Evolutionary conservation across 1,140 invertebrate species (phyloP).

Genomic region (Dermatophagoides farinae): DNA sequence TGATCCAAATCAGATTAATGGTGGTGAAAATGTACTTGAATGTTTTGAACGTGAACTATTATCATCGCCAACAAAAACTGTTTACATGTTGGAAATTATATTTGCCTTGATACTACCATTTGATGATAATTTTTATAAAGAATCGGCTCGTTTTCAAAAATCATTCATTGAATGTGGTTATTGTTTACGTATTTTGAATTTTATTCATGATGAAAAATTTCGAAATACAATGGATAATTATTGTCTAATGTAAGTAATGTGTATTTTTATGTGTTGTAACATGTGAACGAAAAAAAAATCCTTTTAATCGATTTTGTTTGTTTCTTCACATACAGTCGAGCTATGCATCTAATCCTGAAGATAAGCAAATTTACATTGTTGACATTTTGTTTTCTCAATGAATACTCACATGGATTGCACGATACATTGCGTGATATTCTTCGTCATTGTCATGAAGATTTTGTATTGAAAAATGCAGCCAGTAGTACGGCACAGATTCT

Average conservation of each 20-base stretch:
- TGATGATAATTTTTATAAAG: constrained; percentile 53
- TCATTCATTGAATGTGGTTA: constrained; percentile 69
- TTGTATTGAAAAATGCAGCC: constrained; percentile 46
- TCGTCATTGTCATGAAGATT: constrained; percentile 34
- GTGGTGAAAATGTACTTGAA: background rate
- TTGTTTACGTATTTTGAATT: constrained; percentile 58
- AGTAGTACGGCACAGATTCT: constrained; percentile 49
- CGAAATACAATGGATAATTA: constrained; percentile 54
- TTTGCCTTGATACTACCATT: constrained; percentile 83
- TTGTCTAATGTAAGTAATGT: constrained; percentile 39
- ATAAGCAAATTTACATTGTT: constrained; percentile 62
- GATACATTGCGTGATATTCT: too few species aligned
- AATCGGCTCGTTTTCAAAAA: constrained; percentile 63
- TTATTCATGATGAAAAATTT: constrained; percentile 54
- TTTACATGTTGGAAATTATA: constrained; percentile 45
- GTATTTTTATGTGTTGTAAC: background rate
- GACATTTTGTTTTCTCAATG: constrained; percentile 42
- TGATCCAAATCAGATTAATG: background rate
- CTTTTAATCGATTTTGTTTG: too few species aligned
- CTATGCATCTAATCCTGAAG: constrained; percentile 66
- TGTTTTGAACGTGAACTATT: constrained; percentile 39
- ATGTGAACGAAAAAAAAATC: too few species aligned
- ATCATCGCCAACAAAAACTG: constrained; percentile 48
- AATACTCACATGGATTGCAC: too few species aligned
- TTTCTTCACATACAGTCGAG: constrained; percentile 34